These are phyloP conservation scores for Genyomyrus donnyi DNA, from an alignment of 2,113 vertebrate species.

Conservation along the genomic window DNA sequence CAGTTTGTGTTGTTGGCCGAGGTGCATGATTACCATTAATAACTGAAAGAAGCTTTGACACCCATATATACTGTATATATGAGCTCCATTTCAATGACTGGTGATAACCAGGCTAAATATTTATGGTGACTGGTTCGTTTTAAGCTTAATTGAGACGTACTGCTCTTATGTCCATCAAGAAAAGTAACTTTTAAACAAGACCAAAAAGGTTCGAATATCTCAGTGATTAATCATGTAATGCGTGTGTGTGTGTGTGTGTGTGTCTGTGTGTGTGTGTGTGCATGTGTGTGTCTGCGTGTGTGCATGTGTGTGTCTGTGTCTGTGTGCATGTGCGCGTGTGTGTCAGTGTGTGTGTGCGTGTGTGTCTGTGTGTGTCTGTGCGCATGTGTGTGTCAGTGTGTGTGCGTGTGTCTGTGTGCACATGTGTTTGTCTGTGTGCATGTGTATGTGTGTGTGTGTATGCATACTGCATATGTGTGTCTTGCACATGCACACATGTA, in stretches of 20 bases:
- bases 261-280: too few relatives aligned
- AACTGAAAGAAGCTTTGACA: background rate
- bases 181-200: background rate
- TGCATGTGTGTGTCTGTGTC: too few relatives aligned
- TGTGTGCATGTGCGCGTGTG: too few relatives aligned
- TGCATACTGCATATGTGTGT: background rate
- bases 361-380: too few relatives aligned
- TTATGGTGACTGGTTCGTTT: background rate
- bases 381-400: too few relatives aligned
- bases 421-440: too few relatives aligned
- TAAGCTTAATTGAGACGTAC: background rate
- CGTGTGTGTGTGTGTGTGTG: background rate
- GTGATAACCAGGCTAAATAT: background rate
- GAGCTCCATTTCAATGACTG: background rate
- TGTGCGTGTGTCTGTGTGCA: too few relatives aligned
- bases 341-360: too few relatives aligned
- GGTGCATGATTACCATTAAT: background rate
- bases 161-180: background rate
- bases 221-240: background rate
- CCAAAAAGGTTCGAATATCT: background rate
- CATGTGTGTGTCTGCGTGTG: too few relatives aligned
- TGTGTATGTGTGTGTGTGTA: too few relatives aligned
- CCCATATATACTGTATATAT: background rate
- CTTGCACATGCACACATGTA: background rate
- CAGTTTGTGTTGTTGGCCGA: background rate